These are phyloP conservation scores for Falco berigora DNA, from an alignment of 2,797 vertebrate genomes.

Conservation along the genomic window DNA sequence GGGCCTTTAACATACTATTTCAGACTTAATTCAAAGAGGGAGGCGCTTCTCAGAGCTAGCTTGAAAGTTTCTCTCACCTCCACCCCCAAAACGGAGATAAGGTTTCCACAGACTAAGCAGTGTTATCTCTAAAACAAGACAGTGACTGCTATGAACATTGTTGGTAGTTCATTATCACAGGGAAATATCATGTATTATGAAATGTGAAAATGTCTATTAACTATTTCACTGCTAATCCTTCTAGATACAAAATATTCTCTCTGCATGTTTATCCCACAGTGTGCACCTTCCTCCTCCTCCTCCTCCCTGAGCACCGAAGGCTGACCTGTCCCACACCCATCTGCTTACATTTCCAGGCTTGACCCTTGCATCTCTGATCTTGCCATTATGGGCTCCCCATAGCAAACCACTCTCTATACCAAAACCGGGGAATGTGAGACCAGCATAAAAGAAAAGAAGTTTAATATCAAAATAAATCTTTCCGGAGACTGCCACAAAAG, in stretches of 20 bases:
- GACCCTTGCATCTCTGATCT: neutral
- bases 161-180: neutral
- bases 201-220: neutral
- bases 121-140: conserved; percentile 31
- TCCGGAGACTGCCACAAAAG: neutral
- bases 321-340: neutral
- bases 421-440: neutral
- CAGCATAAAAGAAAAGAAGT: neutral
- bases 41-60: neutral
- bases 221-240: neutral
- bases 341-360: neutral
- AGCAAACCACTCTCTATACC: neutral
- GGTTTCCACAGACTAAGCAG: conserved; percentile 39
- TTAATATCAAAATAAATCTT: neutral
- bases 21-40: conserved; percentile 5
- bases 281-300: neutral
- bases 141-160: neutral
- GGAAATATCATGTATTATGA: neutral
- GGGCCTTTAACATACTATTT: neutral
- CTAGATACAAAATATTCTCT: neutral
- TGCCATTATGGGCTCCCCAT: neutral
- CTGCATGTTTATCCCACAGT: neutral
- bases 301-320: neutral
- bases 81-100: conserved; percentile 10
- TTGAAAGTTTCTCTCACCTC: conserved; percentile 16